Conservation (phyloP, 2,888 invertebrate genomes). For the Cantharis lateralis region DNA sequence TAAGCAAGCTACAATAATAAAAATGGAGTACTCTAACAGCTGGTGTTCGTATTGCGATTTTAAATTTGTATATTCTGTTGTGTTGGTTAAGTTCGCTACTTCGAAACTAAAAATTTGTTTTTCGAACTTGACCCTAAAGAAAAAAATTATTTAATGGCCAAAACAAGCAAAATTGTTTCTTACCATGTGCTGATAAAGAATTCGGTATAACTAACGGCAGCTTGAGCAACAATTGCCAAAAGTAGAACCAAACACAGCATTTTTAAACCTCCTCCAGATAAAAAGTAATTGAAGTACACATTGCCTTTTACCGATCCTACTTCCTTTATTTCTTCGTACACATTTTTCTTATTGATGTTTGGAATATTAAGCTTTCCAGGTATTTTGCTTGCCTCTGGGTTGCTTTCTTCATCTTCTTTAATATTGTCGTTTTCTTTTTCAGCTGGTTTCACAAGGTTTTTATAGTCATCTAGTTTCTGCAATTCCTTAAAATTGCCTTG, state of each 20-base stretch:
- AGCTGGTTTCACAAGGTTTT: not conserved
- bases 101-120: not conserved
- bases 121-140: not conserved
- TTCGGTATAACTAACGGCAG: slow-evolving; percentile 32
- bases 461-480: not conserved
- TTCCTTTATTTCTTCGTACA: slow-evolving; percentile 39
- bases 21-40: not conserved
- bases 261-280: slow-evolving; percentile 36
- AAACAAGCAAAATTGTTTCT: not conserved
- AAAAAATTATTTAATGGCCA: not conserved
- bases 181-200: slow-evolving; percentile 28
- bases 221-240: slow-evolving; percentile 32
- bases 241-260: slow-evolving; percentile 29
- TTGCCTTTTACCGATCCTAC: slow-evolving; percentile 35
- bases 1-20: not conserved
- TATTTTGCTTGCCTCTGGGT: not conserved
- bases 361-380: not conserved
- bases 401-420: not conserved
- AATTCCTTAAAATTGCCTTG: not conserved
- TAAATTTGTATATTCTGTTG: not conserved
- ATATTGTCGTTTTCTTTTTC: not conserved
- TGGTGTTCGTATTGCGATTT: not conserved
- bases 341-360: not conserved
- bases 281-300: slow-evolving; percentile 38
- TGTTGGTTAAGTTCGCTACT: not conserved